A percentile compares a stretch with the other conserved stretches of the same genome.
Evolutionary conservation across 2,797 vertebrate species (phyloP).

Genomic region (Heterohyrax brucei): DNA sequence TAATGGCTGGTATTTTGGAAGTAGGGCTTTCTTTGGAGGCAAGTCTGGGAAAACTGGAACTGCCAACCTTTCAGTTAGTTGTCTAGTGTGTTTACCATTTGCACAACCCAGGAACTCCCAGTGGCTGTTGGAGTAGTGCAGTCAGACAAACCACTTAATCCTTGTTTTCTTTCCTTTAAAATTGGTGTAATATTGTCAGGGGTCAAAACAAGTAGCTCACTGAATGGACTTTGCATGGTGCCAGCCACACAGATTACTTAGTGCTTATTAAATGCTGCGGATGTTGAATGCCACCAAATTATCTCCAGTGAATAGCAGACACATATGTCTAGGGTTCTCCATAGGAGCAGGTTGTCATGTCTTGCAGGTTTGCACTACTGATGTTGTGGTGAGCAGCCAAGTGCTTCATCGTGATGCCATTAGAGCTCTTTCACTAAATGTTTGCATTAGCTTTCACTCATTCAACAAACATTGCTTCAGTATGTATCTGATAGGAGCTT

Average conservation of each 20-base stretch:
- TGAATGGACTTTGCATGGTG: neutral
- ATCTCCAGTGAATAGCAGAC: no score
- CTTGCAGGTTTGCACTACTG: no score
- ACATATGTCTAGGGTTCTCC: no score
- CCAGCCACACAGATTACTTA: neutral
- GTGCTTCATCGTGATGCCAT: neutral
- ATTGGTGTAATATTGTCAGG: neutral
- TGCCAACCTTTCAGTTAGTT: neutral
- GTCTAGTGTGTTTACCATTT: neutral
- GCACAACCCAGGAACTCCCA: neutral
- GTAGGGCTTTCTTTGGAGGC: neutral
- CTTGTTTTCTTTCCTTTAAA: slow-evolving; percentile 41
- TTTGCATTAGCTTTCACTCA: neutral
- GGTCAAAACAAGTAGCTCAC: neutral
- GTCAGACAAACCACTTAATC: neutral
- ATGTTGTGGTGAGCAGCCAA: neutral
- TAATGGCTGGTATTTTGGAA: neutral
- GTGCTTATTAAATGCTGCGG: neutral
- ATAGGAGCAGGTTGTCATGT: no score
- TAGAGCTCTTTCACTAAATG: neutral
- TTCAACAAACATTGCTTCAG: slow-evolving; percentile 9
- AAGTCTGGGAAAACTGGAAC: neutral
- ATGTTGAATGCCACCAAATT: neutral
- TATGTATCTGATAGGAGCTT: neutral
- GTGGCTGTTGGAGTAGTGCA: neutral